A percentile compares a stretch with the other conserved stretches of the same genome.
Conservation (phyloP, 2,888 invertebrate genomes). For the Calliphora vomitoria region DNA sequence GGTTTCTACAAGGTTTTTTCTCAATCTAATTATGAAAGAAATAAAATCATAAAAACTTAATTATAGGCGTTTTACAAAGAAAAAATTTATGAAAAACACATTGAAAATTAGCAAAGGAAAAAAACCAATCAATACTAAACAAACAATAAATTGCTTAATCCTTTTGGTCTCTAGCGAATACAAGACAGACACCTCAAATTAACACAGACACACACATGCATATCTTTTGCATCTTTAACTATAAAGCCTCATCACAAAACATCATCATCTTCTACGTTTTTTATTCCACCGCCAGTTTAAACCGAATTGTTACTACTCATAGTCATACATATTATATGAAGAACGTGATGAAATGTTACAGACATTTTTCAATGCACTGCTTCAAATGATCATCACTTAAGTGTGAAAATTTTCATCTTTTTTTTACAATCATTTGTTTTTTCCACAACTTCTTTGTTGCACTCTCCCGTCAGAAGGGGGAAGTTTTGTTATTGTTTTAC, state of each 20-base stretch:
- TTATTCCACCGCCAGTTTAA: constrained; percentile 25
- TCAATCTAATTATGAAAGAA: constrained; percentile 34
- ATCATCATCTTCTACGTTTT: background rate
- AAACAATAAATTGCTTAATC: constrained; percentile 50
- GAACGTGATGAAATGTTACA: constrained; percentile 66
- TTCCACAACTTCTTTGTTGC: constrained; percentile 17
- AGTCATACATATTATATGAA: constrained; percentile 22
- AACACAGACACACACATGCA: constrained; percentile 46
- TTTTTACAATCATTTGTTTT: constrained; percentile 28
- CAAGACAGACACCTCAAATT: constrained; percentile 7
- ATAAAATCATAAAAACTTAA: constrained; percentile 59
- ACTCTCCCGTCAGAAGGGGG: constrained; percentile 9
- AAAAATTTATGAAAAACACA: constrained; percentile 9
- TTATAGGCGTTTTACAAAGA: constrained; percentile 51
- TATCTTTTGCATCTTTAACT: constrained; percentile 48
- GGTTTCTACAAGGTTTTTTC: constrained; percentile 1
- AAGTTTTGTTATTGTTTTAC: constrained; percentile 48
- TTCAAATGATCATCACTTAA: constrained; percentile 68
- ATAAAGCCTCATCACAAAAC: constrained; percentile 1
- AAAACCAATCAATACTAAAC: constrained; percentile 59
- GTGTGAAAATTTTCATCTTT: constrained; percentile 71
- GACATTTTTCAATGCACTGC: constrained; percentile 45
- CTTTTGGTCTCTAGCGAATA: constrained; percentile 2
- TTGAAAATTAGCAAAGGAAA: constrained; percentile 39
- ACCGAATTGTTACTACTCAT: constrained; percentile 8